Conservation (phyloP, 2,888 invertebrate genomes). For the Eustalomyia histrio region DNA sequence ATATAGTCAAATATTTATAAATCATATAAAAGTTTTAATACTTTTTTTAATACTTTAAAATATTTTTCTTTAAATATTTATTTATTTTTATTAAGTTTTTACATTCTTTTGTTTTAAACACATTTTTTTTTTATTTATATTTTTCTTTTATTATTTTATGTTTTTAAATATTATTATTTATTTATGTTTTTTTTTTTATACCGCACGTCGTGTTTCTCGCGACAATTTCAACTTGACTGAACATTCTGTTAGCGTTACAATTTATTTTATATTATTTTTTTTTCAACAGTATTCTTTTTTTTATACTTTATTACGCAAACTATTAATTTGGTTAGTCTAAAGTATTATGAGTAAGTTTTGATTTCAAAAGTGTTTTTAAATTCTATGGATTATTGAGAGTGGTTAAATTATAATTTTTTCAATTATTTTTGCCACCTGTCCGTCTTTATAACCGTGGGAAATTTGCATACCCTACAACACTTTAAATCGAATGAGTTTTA, state of each 20-base stretch:
- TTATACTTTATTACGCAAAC: constrained; percentile 9
- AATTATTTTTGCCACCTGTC: not conserved
- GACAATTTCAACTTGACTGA: constrained; percentile 74
- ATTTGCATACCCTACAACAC: not conserved
- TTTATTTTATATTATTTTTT: constrained; percentile 71
- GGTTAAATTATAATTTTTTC: not conserved
- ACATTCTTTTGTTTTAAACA: constrained; percentile 15
- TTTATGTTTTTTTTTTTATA: constrained; percentile 41
- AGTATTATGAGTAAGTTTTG: not conserved
- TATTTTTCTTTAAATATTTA: not conserved
- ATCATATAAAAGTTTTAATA: not conserved
- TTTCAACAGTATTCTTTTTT: constrained; percentile 33
- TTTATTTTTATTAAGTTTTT: constrained; percentile 12
- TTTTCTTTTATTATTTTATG: constrained; percentile 33
- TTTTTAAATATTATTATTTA: constrained; percentile 34
- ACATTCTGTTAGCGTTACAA: constrained; percentile 70
- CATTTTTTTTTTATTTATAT: constrained; percentile 34
- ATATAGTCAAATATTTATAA: constrained; percentile 3
- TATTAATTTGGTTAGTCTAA: not conserved
- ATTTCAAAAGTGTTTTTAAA: not conserved
- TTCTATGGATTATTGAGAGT: not conserved
- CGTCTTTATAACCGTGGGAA: not conserved
- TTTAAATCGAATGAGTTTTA: not conserved
- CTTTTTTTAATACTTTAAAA: not conserved
- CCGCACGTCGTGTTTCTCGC: constrained; percentile 64